These are phyloP conservation scores for Allolobophora icterica DNA, from an alignment of 2,888 invertebrate genomes.

Conservation along the genomic window DNA sequence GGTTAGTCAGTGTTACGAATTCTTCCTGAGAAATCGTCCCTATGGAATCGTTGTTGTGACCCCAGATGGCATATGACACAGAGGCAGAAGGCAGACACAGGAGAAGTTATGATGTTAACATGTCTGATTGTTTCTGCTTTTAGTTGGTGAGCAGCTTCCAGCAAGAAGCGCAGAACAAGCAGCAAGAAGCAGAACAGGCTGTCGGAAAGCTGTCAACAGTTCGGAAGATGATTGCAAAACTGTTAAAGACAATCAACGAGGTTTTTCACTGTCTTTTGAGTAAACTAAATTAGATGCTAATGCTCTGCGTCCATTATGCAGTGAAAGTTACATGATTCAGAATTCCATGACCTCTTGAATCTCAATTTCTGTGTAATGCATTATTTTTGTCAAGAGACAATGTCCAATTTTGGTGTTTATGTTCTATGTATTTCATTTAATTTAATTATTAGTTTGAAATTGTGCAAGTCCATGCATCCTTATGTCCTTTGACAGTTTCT, in stretches of 20 bases:
- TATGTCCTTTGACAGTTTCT: too few species aligned
- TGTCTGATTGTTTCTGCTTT: background rate
- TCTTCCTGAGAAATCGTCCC: too few species aligned
- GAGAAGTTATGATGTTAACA: background rate
- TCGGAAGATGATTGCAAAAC: slow-evolving; percentile 62
- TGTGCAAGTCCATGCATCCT: too few species aligned
- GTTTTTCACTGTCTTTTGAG: slow-evolving; percentile 47
- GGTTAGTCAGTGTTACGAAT: too few species aligned
- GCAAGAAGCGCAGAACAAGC: slow-evolving; percentile 58
- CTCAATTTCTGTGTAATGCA: too few species aligned
- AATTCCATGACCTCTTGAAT: too few species aligned
- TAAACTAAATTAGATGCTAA: background rate
- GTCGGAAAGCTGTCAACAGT: slow-evolving; percentile 57
- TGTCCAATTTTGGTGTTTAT: too few species aligned
- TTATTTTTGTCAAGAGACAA: slow-evolving; percentile 28
- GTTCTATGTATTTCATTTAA: too few species aligned
- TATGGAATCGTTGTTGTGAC: too few species aligned
- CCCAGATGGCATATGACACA: too few species aligned
- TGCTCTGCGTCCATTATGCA: slow-evolving; percentile 26
- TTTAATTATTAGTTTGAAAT: too few species aligned
- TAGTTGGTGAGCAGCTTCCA: slow-evolving; percentile 64
- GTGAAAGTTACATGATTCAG: too few species aligned
- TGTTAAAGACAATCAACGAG: slow-evolving; percentile 63
- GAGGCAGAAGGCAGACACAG: background rate
- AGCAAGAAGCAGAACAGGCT: slow-evolving; percentile 58